Evolutionary conservation across 2,113 vertebrate genomes (phyloP), one percentile per base, ranked within the genome.

Genomic region (Clarias magur): DNA sequence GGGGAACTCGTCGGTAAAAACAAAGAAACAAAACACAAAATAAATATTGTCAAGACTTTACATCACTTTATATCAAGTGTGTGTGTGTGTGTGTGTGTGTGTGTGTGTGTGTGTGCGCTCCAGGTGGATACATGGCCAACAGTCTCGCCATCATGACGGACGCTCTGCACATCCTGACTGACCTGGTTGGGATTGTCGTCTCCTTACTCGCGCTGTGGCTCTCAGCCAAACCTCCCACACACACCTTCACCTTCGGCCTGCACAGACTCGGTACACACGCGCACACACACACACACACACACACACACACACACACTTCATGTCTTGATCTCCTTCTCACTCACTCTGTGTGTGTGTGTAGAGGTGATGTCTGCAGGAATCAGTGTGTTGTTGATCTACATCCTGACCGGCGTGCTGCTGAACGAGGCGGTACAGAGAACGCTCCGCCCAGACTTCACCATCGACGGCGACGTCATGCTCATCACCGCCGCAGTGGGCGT

Each of bases 121-220:
- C 83, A 95, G 98, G 98, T 94, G 98, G 98, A 87, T 99, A 98
- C 88, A 80, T 99, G 82, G 97, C 98, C 75, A 99, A 99, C 93
- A 99, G 98, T 91, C 92, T 99, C 84, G 98, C 98, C 85, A 96
- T 99, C 85, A 99, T 99, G 98, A 99, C 97, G 2, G 98, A 99
- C 88, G 98, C 98, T 0, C 94, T 99, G 90, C 98, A 99, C 92
- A 98, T 99, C 96, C 91, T 99, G 75, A 96, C 97, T 16, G 98
- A 99, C 88, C 96, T 99, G 85, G 96, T 98, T 10, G 97, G 97
- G 80, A 99, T 99, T 92, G 91, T 98, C 90, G 95, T 99, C 89
- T 99, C 98, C 13, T 93, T 99, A 87, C 94, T 99, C 25, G 98
- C 98, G 80, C 95, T 99, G 86, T 98, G 97, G 97, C 95, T 99